Conservation (phyloP, 2,888 invertebrate genomes). For the Phaonia tiefii region DNA sequence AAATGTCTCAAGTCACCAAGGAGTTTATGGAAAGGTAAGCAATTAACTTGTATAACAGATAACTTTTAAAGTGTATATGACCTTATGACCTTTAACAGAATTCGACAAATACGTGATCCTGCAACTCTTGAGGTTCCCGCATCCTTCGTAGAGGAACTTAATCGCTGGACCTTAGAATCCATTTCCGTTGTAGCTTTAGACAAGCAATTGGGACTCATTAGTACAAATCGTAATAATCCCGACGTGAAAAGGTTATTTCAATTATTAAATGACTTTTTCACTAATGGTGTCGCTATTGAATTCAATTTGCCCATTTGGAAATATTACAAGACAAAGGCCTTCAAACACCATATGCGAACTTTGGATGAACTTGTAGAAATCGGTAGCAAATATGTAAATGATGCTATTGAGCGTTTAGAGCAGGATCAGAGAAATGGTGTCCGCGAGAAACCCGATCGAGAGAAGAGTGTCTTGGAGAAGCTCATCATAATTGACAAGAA, state of each 20-base stretch:
- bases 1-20: slow-evolving; percentile 81
- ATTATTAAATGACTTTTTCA: slow-evolving; percentile 64
- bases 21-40: slow-evolving; percentile 77
- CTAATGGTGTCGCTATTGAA: slow-evolving; percentile 68
- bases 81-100: slow-evolving; percentile 74
- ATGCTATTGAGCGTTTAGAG: slow-evolving; percentile 74
- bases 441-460: slow-evolving; percentile 68
- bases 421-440: slow-evolving; percentile 62
- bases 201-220: slow-evolving; percentile 75
- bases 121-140: slow-evolving; percentile 77
- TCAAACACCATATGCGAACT: slow-evolving; percentile 70
- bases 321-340: slow-evolving; percentile 69
- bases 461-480: slow-evolving; percentile 84
- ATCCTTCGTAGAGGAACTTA: slow-evolving; percentile 81
- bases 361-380: slow-evolving; percentile 72
- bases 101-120: slow-evolving; percentile 75
- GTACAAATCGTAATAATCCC: slow-evolving; percentile 57
- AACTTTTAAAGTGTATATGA: slow-evolving; percentile 82
- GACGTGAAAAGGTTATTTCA: slow-evolving; percentile 68
- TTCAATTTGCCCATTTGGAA: slow-evolving; percentile 72
- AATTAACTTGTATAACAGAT: slow-evolving; percentile 80
- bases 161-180: slow-evolving; percentile 84
- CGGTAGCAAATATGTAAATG: slow-evolving; percentile 74
- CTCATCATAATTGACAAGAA: slow-evolving; percentile 84
- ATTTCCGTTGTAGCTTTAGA: slow-evolving; percentile 80